These are phyloP conservation scores for Morpho helenor DNA, from an alignment of 2,888 invertebrate genomes.

Conservation along the genomic window DNA sequence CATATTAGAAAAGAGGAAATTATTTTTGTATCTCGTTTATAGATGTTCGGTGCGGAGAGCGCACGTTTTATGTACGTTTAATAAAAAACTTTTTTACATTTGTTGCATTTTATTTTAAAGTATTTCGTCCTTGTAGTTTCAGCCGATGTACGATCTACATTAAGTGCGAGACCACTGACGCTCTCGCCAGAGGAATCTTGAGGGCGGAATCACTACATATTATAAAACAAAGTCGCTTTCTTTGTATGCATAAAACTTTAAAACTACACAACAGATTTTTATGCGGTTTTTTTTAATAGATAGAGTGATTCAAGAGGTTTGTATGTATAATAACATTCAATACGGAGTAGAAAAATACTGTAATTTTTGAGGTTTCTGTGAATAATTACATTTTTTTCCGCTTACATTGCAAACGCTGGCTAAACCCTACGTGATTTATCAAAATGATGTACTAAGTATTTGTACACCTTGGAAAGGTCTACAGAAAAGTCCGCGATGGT, in stretches of 20 bases:
- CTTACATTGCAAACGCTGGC: no score
- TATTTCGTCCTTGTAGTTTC: background rate
- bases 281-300: no score
- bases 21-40: conserved; percentile 49
- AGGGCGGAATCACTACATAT: background rate
- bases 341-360: no score
- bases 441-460: no score
- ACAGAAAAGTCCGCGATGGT: no score
- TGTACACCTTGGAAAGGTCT: no score
- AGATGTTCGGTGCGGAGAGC: conserved; percentile 36
- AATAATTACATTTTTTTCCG: no score
- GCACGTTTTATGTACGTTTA: conserved; percentile 39
- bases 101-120: conserved; percentile 21
- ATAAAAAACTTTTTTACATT: conserved; percentile 40
- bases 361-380: no score
- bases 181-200: background rate
- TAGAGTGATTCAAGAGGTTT: no score
- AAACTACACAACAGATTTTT: no score
- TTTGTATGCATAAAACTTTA: background rate
- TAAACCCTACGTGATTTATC: no score
- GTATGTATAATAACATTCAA: no score
- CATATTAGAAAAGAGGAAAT: conserved; percentile 26
- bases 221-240: background rate
- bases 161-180: background rate
- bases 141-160: background rate